phyloP scores from a whole-genome alignment of 1,140 invertebrate species.

The Hirudo medicinalis region DNA sequence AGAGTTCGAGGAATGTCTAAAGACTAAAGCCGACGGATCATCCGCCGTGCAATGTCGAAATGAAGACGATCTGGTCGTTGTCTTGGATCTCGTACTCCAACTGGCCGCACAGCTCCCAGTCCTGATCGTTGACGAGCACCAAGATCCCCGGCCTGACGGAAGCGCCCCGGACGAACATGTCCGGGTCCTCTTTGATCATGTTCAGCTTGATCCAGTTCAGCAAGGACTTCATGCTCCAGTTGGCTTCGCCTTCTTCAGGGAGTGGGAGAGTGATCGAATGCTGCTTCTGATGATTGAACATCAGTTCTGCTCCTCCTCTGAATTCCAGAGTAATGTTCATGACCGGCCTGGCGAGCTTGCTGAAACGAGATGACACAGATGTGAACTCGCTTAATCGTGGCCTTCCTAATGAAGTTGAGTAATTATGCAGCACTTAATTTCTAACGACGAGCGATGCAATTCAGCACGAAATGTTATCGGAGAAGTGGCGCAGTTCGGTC shows the following conservation, averaged over 20 bases:
- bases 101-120: constrained; percentile 74
- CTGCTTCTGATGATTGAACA: constrained; percentile 68
- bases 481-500: too few relatives aligned
- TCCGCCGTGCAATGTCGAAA: constrained; percentile 59
- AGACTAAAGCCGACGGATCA: constrained; percentile 32
- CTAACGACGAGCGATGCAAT: too few relatives aligned
- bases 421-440: too few relatives aligned
- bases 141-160: constrained; percentile 77
- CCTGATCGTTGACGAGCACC: constrained; percentile 76
- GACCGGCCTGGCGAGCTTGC: too few relatives aligned
- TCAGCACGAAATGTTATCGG: too few relatives aligned
- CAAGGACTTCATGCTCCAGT: constrained; percentile 61
- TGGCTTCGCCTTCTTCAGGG: constrained; percentile 31
- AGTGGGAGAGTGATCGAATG: constrained; percentile 52
- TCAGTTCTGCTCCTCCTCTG: constrained; percentile 70
- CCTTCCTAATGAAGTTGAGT: too few relatives aligned
- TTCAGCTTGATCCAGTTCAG: constrained; percentile 71
- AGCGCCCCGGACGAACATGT: constrained; percentile 73
- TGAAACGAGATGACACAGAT: too few relatives aligned
- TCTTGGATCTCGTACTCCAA: constrained; percentile 49
- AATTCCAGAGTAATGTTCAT: constrained; percentile 19
- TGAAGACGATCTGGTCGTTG: constrained; percentile 54
- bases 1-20: background rate
- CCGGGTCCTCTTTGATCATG: constrained; percentile 65
- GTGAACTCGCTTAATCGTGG: too few relatives aligned